These are phyloP conservation scores for Diarsia rubi DNA, from an alignment of 2,888 invertebrate species.

Conservation along the genomic window DNA sequence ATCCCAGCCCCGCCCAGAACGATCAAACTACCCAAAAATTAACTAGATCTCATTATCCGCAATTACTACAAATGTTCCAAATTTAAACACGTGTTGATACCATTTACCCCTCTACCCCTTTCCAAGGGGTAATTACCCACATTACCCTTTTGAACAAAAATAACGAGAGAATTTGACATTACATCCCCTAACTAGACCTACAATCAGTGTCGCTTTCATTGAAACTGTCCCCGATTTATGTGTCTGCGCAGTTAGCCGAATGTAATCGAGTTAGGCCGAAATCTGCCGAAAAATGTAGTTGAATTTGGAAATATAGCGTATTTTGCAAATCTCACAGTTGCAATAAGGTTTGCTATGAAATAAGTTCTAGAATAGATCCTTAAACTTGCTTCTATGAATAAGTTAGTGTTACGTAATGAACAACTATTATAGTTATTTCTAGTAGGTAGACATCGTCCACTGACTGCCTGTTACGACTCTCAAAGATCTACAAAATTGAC, in stretches of 20 bases:
- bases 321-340: not conserved
- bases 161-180: constrained; percentile 57
- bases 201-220: constrained; percentile 75
- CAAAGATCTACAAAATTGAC: too few species aligned
- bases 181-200: constrained; percentile 55
- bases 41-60: constrained; percentile 34
- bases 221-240: constrained; percentile 84
- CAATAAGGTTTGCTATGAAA: not conserved
- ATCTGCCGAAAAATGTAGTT: not conserved
- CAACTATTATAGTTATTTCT: not conserved
- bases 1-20: constrained; percentile 1
- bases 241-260: constrained; percentile 80
- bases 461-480: too few species aligned
- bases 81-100: constrained; percentile 50
- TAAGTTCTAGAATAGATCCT: not conserved
- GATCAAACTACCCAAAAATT: constrained; percentile 33
- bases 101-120: constrained; percentile 52
- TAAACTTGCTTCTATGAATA: not conserved
- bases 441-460: too few species aligned
- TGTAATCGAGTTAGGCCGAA: constrained; percentile 30
- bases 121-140: constrained; percentile 39
- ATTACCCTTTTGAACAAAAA: constrained; percentile 54
- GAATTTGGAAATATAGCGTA: not conserved
- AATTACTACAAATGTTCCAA: constrained; percentile 45
- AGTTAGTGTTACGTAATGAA: not conserved